Conservation (phyloP, 2,113 vertebrate species). For the Gasterosteus nipponicus region DNA sequence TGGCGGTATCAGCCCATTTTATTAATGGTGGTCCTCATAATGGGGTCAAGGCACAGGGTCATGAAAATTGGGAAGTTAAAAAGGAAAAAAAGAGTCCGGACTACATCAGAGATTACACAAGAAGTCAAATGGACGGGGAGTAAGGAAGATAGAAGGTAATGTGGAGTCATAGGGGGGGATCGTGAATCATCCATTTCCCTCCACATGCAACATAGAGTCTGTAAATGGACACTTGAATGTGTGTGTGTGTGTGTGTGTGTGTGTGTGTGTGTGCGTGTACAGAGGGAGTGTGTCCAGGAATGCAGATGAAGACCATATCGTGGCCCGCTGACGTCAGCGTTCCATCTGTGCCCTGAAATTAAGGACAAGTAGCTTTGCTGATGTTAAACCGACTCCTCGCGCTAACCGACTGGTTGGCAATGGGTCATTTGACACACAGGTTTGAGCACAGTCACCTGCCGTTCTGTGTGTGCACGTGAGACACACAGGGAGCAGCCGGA, state of each 20-base stretch:
- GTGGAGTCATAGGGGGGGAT: not conserved
- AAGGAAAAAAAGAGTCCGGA: not conserved
- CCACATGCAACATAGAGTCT: not conserved
- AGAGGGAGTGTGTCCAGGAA: constrained; percentile 10
- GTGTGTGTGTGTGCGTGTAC: not conserved
- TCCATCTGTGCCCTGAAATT: constrained; percentile 62
- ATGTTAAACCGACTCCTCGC: constrained; percentile 23
- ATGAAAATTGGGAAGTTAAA: not conserved
- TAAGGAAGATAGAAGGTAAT: not conserved
- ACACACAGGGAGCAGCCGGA: not conserved
- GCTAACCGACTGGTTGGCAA: constrained; percentile 13
- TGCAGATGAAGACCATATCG: constrained; percentile 17
- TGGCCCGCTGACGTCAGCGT: constrained; percentile 45
- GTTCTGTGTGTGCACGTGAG: not conserved
- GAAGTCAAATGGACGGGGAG: not conserved
- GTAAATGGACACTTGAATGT: not conserved
- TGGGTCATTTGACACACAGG: constrained; percentile 24
- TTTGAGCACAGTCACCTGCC: constrained; percentile 19
- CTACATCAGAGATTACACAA: not conserved
- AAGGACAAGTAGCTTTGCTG: constrained; percentile 44
- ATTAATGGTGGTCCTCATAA: not conserved
- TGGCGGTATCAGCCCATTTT: constrained; percentile 32
- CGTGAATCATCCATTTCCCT: constrained; percentile 28
- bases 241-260: constrained; percentile 1
- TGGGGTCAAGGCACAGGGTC: not conserved